These are phyloP conservation scores for Bombus sylvicola DNA, from an alignment of 1,140 invertebrate species.

Conservation along the genomic window DNA sequence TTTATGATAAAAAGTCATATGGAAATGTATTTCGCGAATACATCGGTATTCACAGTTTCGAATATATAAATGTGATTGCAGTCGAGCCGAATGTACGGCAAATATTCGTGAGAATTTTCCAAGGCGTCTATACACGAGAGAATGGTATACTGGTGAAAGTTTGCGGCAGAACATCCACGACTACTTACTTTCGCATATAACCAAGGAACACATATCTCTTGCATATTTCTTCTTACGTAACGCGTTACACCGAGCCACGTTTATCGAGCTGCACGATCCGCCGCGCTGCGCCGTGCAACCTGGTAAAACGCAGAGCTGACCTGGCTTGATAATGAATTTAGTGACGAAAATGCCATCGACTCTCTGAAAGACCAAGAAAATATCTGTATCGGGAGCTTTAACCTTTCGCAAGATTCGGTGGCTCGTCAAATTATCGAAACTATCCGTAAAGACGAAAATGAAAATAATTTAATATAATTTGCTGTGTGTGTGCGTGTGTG, in stretches of 20 bases:
- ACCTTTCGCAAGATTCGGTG: too few relatives aligned
- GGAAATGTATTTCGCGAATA: background rate
- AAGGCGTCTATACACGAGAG: slow-evolving; percentile 36
- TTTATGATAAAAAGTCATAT: background rate
- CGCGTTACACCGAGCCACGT: slow-evolving; percentile 14
- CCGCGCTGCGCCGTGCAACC: background rate
- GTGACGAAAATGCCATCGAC: background rate
- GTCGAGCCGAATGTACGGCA: slow-evolving; percentile 32
- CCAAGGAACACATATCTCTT: slow-evolving; percentile 43
- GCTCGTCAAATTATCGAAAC: too few relatives aligned
- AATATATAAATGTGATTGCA: slow-evolving; percentile 29
- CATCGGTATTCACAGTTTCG: slow-evolving; percentile 20
- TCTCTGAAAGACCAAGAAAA: background rate
- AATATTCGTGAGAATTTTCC: slow-evolving; percentile 62
- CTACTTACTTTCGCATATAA: slow-evolving; percentile 18
- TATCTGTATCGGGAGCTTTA: background rate
- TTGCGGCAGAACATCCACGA: slow-evolving; percentile 42
- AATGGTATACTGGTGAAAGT: slow-evolving; percentile 63
- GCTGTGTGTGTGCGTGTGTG: accelerated
- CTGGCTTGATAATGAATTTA: background rate
- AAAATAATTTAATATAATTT: too few relatives aligned
- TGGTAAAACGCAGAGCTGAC: slow-evolving; percentile 31
- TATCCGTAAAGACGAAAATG: too few relatives aligned
- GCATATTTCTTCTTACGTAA: slow-evolving; percentile 56
- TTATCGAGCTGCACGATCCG: slow-evolving; percentile 26